Evolutionary conservation across 2,113 vertebrate genomes (phyloP).

Genomic region (Odontesthes bonariensis): DNA sequence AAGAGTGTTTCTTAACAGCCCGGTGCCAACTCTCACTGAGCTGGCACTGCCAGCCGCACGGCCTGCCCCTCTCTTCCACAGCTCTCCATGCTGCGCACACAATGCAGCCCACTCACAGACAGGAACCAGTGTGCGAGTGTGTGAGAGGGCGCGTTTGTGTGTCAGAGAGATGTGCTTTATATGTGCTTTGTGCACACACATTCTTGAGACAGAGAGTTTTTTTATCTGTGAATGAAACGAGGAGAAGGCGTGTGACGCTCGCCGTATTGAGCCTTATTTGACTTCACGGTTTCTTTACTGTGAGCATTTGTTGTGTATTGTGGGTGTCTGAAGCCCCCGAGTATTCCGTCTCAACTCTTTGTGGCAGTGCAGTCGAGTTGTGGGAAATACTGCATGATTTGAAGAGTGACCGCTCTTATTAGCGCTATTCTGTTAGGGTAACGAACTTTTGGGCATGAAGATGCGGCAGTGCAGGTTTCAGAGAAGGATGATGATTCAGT

Average conservation of each 20-base stretch:
- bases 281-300: background rate
- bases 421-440: background rate
- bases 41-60: constrained; percentile 62
- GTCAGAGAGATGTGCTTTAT: constrained; percentile 27
- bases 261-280: background rate
- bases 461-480: constrained; percentile 11
- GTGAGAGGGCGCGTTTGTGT: background rate
- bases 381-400: background rate
- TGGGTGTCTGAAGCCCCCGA: background rate
- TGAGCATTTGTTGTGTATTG: background rate
- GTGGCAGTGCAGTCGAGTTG: too few species aligned
- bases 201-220: constrained; percentile 58
- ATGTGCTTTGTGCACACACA: constrained; percentile 37
- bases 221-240: constrained; percentile 50
- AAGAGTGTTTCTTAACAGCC: constrained; percentile 48
- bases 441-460: background rate
- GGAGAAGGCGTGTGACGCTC: background rate
- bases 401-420: background rate
- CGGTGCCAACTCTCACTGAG: constrained; percentile 49
- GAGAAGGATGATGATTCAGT: background rate
- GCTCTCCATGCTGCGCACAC: constrained; percentile 64
- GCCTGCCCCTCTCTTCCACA: constrained; percentile 38
- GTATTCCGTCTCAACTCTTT: background rate
- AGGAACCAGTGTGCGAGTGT: constrained; percentile 34
- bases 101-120: constrained; percentile 64